These are phyloP conservation scores for Rallus crepitans DNA, from an alignment of 2,797 vertebrate genomes.

Conservation along the genomic window DNA sequence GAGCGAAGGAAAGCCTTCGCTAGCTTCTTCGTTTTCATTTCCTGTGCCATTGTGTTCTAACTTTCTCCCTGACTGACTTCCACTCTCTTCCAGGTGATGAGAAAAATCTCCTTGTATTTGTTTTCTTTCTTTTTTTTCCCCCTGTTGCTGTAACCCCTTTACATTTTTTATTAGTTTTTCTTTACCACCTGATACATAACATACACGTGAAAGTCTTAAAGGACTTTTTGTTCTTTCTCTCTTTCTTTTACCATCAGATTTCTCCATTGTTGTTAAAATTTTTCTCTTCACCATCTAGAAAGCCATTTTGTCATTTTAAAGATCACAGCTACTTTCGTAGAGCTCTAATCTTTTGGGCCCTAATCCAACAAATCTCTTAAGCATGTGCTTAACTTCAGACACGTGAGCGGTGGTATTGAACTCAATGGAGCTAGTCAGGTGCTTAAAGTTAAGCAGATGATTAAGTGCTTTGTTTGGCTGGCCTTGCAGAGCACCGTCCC, in stretches of 20 bases:
- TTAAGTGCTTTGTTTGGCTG: conserved; percentile 71
- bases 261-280: background rate
- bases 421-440: conserved; percentile 54
- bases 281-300: conserved; percentile 12
- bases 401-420: conserved; percentile 21
- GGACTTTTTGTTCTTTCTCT: background rate
- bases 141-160: background rate
- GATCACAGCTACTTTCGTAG: conserved; percentile 24
- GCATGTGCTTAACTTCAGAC: conserved; percentile 59
- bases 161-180: background rate
- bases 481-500: background rate
- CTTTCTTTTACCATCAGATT: conserved; percentile 19
- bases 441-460: conserved; percentile 70
- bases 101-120: background rate
- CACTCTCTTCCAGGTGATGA: background rate
- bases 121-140: background rate
- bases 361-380: conserved; percentile 70
- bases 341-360: conserved; percentile 46
- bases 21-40: conserved; percentile 54
- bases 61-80: conserved; percentile 33
- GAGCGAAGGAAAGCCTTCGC: background rate
- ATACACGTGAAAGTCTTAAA: background rate
- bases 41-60: conserved; percentile 14
- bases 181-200: background rate
- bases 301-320: conserved; percentile 56